Evolutionary conservation across 2,113 vertebrate species (phyloP).

Genomic region (Phaethon lepturus): DNA sequence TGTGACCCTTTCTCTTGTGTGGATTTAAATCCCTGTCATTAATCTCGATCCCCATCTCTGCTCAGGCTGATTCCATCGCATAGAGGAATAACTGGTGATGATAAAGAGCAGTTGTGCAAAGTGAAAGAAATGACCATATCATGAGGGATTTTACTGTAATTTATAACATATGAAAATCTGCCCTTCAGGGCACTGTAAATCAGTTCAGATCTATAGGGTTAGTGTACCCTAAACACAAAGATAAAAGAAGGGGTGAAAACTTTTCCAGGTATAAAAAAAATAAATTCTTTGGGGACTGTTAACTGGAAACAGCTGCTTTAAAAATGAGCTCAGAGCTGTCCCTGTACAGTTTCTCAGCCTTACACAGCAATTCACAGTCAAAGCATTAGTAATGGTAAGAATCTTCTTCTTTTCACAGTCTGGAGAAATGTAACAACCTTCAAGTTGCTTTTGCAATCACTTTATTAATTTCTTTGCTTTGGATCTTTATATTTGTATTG

Average conservation of each 20-base stretch:
- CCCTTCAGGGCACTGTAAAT: slow-evolving; percentile 13
- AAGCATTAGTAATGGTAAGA: not conserved
- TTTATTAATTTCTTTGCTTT: not conserved
- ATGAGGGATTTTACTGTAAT: slow-evolving; percentile 4
- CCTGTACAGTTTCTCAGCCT: not conserved
- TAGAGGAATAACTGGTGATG: not conserved
- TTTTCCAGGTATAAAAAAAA: slow-evolving; percentile 43
- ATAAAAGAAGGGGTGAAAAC: slow-evolving; percentile 32
- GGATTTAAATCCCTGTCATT: not conserved
- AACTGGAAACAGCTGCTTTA: slow-evolving; percentile 58
- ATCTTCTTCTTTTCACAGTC: not conserved
- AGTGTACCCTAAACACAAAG: slow-evolving; percentile 10
- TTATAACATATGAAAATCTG: slow-evolving; percentile 10
- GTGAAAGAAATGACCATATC: not conserved
- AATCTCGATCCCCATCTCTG: not conserved
- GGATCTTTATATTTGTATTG: not conserved
- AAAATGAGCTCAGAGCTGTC: not conserved
- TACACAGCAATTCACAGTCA: not conserved
- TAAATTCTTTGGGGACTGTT: not conserved
- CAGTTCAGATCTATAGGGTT: not conserved
- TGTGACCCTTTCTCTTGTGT: not conserved
- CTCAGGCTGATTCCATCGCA: not conserved
- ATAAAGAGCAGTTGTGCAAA: not conserved
- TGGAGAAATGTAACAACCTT: not conserved
- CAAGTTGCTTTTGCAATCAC: not conserved